phyloP scores from a whole-genome alignment of 2,888 invertebrate genomes.

The Metallyticus violacea region DNA sequence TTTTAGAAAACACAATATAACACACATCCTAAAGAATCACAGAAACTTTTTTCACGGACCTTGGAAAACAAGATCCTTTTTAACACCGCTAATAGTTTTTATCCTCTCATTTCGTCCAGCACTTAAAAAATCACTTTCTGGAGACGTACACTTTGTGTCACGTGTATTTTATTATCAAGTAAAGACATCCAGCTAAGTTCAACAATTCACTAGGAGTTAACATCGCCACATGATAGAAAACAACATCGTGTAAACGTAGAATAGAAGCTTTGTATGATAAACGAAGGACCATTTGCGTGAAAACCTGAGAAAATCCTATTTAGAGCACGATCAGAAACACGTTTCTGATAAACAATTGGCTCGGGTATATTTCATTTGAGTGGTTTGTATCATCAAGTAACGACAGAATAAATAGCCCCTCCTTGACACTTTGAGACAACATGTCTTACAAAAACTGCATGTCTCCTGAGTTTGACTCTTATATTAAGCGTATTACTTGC shows the following conservation, averaged over 20 bases:
- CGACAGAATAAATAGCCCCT: neutral
- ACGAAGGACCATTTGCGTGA: neutral
- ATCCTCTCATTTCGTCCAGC: neutral
- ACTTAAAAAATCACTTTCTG: no score
- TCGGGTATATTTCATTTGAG: neutral
- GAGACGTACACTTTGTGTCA: neutral
- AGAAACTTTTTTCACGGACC: neutral
- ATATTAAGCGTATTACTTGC: neutral
- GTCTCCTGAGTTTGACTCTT: neutral
- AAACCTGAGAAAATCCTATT: neutral
- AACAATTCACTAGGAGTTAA: neutral
- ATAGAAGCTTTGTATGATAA: neutral
- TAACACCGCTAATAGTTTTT: neutral
- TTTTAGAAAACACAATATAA: neutral
- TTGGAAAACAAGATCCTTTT: neutral
- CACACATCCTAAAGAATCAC: neutral
- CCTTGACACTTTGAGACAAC: neutral
- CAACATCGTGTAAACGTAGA: neutral
- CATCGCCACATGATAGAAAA: neutral
- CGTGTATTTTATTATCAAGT: neutral
- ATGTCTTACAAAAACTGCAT: neutral
- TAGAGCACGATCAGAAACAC: neutral
- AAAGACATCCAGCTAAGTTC: neutral
- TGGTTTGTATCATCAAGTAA: neutral
- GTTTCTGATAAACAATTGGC: neutral